Conservation (phyloP, 2,113 vertebrate genomes). For the Esox niger region DNA sequence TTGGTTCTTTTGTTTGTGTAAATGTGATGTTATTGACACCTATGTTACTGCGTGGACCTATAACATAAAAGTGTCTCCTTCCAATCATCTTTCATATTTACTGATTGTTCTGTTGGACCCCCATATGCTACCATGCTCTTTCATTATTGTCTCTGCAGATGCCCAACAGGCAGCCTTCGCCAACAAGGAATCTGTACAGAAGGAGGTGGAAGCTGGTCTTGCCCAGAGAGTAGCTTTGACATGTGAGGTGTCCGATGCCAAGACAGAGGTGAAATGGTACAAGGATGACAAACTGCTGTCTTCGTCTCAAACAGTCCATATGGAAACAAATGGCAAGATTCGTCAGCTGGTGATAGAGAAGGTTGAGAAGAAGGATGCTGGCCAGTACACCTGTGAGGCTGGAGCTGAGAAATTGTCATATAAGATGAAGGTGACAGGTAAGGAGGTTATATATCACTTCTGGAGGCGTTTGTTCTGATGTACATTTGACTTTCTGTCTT, state of each 20-base stretch:
- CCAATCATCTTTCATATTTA: too few relatives aligned
- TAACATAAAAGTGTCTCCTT: too few relatives aligned
- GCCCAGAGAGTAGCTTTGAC: conserved; percentile 71
- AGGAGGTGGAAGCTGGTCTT: conserved; percentile 66
- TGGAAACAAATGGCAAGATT: conserved; percentile 64
- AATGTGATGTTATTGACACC: too few relatives aligned
- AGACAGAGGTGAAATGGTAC: conserved; percentile 81
- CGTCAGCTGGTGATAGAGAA: conserved; percentile 76
- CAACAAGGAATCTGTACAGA: conserved; percentile 74
- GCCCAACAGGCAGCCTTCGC: conserved; percentile 62
- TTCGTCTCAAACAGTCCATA: conserved; percentile 65
- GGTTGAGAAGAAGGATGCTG: conserved; percentile 78
- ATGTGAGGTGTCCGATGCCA: conserved; percentile 74
- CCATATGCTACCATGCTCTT: neutral
- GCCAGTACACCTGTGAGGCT: conserved; percentile 80
- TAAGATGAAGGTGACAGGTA: conserved; percentile 71
- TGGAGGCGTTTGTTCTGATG: neutral
- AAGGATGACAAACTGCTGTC: conserved; percentile 77
- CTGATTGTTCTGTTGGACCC: neutral
- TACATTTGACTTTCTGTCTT: neutral
- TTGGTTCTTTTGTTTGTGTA: too few relatives aligned
- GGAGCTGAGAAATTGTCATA: conserved; percentile 75
- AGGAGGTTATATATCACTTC: neutral
- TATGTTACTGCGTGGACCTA: too few relatives aligned
- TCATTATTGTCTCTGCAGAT: conserved; percentile 21